These are phyloP conservation scores for Pygmarrhopalites habei DNA, from an alignment of 1,140 invertebrate species.

Conservation along the genomic window DNA sequence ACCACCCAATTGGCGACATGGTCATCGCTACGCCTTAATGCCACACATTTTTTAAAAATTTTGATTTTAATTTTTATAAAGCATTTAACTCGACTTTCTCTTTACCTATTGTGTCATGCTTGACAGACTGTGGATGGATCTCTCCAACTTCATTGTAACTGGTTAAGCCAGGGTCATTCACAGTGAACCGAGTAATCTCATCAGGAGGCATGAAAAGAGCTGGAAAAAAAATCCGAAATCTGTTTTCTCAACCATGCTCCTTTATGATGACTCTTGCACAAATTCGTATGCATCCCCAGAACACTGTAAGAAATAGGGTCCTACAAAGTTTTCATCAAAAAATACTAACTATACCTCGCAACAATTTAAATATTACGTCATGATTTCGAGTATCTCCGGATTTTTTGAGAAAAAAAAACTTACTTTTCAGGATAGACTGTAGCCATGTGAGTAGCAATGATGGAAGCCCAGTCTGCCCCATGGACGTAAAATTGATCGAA, in stretches of 20 bases:
- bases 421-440: slow-evolving; percentile 44
- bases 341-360: too few species aligned
- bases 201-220: slow-evolving; percentile 25
- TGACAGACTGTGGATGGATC: slow-evolving; percentile 71
- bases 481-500: slow-evolving; percentile 47
- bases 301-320: slow-evolving; percentile 38
- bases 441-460: slow-evolving; percentile 42
- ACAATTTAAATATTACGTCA: too few species aligned
- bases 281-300: slow-evolving; percentile 45
- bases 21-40: slow-evolving; percentile 19
- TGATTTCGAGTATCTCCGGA: too few species aligned
- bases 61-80: too few species aligned
- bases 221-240: slow-evolving; percentile 27
- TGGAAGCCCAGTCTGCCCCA: slow-evolving; percentile 46
- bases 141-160: slow-evolving; percentile 29
- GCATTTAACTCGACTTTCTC: too few species aligned
- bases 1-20: slow-evolving; percentile 48
- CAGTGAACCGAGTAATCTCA: slow-evolving; percentile 20
- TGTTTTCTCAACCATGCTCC: slow-evolving; percentile 36
- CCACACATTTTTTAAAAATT: too few species aligned
- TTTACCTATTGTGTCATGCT: slow-evolving; percentile 84
- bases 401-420: too few species aligned
- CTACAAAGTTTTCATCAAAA: too few species aligned
- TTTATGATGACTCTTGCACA: slow-evolving; percentile 37
- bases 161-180: slow-evolving; percentile 16